Evolutionary conservation across 2,797 vertebrate genomes (phyloP).

Genomic region (Yasuhikotakia modesta): DNA sequence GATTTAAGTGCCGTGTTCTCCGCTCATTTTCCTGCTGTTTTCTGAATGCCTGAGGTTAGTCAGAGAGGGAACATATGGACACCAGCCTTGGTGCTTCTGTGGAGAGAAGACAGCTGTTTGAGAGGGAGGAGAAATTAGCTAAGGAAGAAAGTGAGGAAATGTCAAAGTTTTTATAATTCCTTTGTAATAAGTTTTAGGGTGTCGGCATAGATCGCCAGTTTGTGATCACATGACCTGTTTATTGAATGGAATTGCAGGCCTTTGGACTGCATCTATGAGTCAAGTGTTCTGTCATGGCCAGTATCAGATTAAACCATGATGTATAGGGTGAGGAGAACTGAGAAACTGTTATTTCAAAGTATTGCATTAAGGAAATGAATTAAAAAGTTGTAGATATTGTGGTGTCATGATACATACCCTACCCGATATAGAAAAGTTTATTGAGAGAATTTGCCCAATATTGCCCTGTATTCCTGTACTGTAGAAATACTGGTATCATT

Average conservation of each 20-base stretch:
- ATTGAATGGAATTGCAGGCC: neutral
- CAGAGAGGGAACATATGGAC: slow-evolving; percentile 51
- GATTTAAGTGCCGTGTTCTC: slow-evolving; percentile 25
- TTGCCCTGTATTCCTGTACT: too few species aligned
- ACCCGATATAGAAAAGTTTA: too few species aligned
- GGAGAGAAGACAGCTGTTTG: slow-evolving; percentile 25
- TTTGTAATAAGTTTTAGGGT: slow-evolving; percentile 22
- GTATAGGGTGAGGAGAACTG: neutral
- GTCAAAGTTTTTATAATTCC: slow-evolving; percentile 17
- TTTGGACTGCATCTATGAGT: slow-evolving; percentile 1
- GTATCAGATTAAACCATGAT: slow-evolving; percentile 6
- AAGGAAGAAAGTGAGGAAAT: slow-evolving; percentile 23
- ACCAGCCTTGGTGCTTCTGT: slow-evolving; percentile 39
- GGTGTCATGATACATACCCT: too few species aligned
- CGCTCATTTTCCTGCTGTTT: slow-evolving; percentile 29
- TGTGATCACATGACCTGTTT: slow-evolving; percentile 20
- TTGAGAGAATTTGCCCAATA: too few species aligned
- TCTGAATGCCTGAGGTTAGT: slow-evolving; percentile 37
- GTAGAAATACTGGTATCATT: too few species aligned
- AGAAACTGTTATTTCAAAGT: slow-evolving; percentile 21
- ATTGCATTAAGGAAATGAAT: too few species aligned
- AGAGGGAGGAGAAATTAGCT: neutral
- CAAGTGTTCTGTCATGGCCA: neutral
- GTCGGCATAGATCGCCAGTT: neutral
- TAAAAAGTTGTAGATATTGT: too few species aligned